Evolutionary conservation across 2,888 invertebrate species (phyloP), one percentile per base, ranked within the genome.

Genomic region (Thysanoteuthis rhombus): DNA sequence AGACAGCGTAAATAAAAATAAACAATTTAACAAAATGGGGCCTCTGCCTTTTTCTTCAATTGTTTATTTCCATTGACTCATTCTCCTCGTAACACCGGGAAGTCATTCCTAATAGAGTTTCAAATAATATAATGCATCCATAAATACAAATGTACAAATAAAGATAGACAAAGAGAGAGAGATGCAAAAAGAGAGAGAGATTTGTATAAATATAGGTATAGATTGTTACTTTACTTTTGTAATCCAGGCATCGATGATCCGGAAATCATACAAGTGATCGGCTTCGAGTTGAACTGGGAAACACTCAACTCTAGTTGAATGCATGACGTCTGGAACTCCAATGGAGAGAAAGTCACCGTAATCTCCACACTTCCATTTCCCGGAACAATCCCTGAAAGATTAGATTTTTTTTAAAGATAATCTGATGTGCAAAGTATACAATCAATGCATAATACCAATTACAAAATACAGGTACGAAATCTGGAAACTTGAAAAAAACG

Each of bases 201-300:
- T 32, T n/a, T n/a, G n/a, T 6, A 75, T 12, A 75, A 12, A 75
- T 32, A n/a, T n/a, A 75, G n/a, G 16, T 75, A 75, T n/a, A 75
- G 28, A 58, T 58, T 19, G 39, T 45, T 92, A 92, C 92, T 92
- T 40, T 95, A 97, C 97, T 95, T 96, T 75, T 96, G 94, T 22
- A 97, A 95, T 10, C 97, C 97, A 22, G 97, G 97, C 32, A 95
- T 93, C 36, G 97, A 97, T 25, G 95, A 95, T 10, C 97, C 97
- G 40, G 95, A 96, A 94, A 97, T 95, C 10, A 95, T 96, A 95
- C 97, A 97, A 75, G 96, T 93, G 45, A 97, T 95, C 22, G 97
- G 97, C 93, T 95, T 95, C 10, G 96, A 96, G 94, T 97, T 97
- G 94, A 97, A 97, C 96, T 97, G 97, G 16, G 97, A 97, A 89